Conservation (phyloP, 2,888 invertebrate genomes). For the Drosophila austrosaltans region DNA sequence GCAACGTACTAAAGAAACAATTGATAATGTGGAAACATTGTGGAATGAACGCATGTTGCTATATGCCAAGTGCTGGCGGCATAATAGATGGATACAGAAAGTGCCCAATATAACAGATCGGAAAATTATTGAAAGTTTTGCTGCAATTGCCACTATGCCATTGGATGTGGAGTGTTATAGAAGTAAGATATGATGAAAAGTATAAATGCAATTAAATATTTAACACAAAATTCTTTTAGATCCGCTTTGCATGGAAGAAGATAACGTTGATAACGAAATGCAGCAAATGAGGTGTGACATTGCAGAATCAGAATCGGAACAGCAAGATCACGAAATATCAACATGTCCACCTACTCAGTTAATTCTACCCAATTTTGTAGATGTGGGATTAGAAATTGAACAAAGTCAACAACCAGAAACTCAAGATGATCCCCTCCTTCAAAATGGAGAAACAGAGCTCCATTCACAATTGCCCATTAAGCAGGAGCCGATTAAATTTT, state of each 20-base stretch:
- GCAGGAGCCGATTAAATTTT: conserved; percentile 49
- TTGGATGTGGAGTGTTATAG: not conserved
- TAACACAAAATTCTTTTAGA: conserved; percentile 15
- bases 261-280: not conserved
- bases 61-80: conserved; percentile 56
- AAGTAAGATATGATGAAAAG: not conserved
- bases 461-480: conserved; percentile 6
- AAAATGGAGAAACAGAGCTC: not conserved
- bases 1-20: conserved; percentile 19
- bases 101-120: conserved; percentile 42
- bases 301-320: not conserved
- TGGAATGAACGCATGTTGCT: conserved; percentile 28
- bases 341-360: conserved; percentile 50
- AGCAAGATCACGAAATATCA: not conserved
- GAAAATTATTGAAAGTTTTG: not conserved
- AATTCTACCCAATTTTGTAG: conserved; percentile 40
- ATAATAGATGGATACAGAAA: conserved; percentile 50
- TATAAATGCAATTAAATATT: no score
- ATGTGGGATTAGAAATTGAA: conserved; percentile 32
- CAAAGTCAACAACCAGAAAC: conserved; percentile 32
- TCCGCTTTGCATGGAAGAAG: conserved; percentile 27
- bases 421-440: conserved; percentile 46
- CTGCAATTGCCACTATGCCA: not conserved
- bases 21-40: conserved; percentile 19
- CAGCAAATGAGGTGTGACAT: not conserved